Evolutionary conservation across 2,113 vertebrate species (phyloP), one percentile per base, ranked within the genome.

Genomic region (Sceloporus tristichus): DNA sequence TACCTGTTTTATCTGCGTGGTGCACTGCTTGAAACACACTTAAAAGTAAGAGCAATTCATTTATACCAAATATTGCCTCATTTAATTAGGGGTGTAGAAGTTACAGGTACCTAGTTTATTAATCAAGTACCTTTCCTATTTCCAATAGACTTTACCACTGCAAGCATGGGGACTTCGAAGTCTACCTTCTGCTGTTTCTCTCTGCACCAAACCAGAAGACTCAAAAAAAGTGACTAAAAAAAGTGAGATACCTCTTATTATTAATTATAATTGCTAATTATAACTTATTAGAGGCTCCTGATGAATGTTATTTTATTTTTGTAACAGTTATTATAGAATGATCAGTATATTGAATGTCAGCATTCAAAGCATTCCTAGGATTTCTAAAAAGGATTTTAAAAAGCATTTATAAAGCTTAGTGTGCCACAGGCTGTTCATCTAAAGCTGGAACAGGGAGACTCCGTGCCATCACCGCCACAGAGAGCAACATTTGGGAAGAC

Each of bases 181-280:
- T 92, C 90, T 90, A 13, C 87, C 88, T 23, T 73, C 96, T 1
- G 91, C 96, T 1, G 91, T 91, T n/a, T 74, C 87, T 38, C 88
- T 97, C 77, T 97, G 96, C 90, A 95, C 95, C 48, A 93, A 95
- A 87, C 88, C 94, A 16, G 93, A 91, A 48, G 95, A 94, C 71
- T 94, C 93, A 1, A 89, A 89, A 27, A 96, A 95, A 88, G 85
- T 94, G 23, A 5, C 86, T 16, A 93, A 94, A 53, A 96, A 97
- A 91, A 88, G 94, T 65, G 96, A 97, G 95, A 85, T 90, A 71
- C 78, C 29, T 19, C 70, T 70, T 42, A 18, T 40, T 71, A 29
- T 40, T 40, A 14, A 18, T 59, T 82, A 19, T 82, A n/a, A 59
- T 59, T 59, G 14, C 56, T 59, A 59, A 40, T 68, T 66, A 40